Conservation (phyloP, 2,797 vertebrate genomes). For the Onychomys torridus region DNA sequence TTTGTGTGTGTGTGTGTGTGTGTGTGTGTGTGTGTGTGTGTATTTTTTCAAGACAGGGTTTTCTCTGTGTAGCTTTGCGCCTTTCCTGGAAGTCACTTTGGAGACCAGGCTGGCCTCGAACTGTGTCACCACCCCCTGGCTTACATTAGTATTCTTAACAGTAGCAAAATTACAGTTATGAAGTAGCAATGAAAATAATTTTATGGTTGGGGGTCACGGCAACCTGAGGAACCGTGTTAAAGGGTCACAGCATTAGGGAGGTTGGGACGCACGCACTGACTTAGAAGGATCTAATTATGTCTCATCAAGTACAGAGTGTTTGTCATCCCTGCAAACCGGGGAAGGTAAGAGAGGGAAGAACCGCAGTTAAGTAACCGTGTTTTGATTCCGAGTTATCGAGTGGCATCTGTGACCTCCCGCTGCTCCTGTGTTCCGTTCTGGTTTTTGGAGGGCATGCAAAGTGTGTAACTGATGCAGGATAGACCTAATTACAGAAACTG, state of each 20-base stretch:
- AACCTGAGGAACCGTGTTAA: not conserved
- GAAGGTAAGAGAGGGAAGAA: not conserved
- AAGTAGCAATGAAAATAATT: not conserved
- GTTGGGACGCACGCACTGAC: not conserved
- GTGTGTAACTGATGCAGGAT: not conserved
- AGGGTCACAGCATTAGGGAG: not conserved
- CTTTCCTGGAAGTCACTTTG: too few relatives aligned
- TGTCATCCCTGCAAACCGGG: not conserved
- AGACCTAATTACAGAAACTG: not conserved
- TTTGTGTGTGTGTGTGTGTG: not conserved
- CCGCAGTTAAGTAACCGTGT: too few relatives aligned
- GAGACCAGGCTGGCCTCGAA: too few relatives aligned
- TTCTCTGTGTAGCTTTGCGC: too few relatives aligned
- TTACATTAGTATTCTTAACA: not conserved
- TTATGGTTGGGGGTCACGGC: not conserved
- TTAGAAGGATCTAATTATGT: too few relatives aligned
- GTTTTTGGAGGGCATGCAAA: not conserved
- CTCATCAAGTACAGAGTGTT: not conserved
- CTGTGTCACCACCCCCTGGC: fast-evolving
- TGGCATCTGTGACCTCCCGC: not conserved
- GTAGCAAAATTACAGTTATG: not conserved
- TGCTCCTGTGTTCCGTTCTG: not conserved
- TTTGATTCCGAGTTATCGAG: not conserved
- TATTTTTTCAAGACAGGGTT: too few relatives aligned
- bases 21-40: too few relatives aligned